Base-by-base conservation (phyloP, 2,797 vertebrate genomes). In the Xenops minutus region DNA sequence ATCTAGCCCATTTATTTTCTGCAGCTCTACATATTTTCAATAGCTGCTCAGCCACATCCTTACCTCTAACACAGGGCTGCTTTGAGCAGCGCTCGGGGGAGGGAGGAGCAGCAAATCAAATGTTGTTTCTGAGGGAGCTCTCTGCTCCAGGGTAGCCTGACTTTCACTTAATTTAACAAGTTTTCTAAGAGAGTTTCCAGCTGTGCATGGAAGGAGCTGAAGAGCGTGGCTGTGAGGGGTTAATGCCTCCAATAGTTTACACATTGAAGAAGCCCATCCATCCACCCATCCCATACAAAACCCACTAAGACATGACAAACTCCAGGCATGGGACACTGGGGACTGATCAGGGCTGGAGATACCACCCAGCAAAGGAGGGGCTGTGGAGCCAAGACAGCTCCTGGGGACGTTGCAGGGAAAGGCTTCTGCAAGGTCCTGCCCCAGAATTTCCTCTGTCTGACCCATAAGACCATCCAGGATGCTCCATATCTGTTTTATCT, bases 1-100 rank as follows among this genome's bases (percentile, higher is more conserved):
- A 75, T 95, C 92, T 78, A 90, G 81, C 61, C 88, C 91, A 87
- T 96, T 94, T 88, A 95, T 96, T 98, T 97, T 95, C 95, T 90
- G 89, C 86, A 93, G 95, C 92, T 97, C 96, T 93, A 85, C 96
- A 95, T 98, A 95, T 97, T 98, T 98, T 96, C 96, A 97, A 92
- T 97, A 96, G 90, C 94, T 97, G 85, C 95, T 95, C 85, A 92
- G 95, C 97, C 96, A 95, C 97, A 97, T 95, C 96, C 97, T 97
- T 96, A 92, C 95, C 88, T 96, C 5, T 66, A 97, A 97, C 96
- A 98, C 89, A 97, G 94, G 94, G 96, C 95, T 94, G 92, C 95
- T 98, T 97, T 98, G 85, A 97, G 94, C 61, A 86, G 91, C 1
- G 0, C 83, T 66, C 24, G 1, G 9, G 43, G 74, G 86, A 94